These are phyloP conservation scores for Scomber colias DNA, from an alignment of 2,113 vertebrate species.

Conservation along the genomic window DNA sequence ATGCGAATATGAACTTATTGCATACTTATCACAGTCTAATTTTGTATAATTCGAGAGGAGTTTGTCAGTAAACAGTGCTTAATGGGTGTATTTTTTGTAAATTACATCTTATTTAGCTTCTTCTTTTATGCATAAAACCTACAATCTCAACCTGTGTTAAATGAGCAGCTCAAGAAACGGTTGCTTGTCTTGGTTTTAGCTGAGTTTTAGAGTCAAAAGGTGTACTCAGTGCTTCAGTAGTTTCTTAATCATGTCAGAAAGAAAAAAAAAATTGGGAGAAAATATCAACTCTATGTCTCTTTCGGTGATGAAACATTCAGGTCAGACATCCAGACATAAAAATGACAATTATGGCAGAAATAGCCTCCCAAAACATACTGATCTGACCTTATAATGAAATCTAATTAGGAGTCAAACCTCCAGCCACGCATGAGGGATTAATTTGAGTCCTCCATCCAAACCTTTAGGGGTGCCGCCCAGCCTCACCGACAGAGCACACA, in stretches of 20 bases:
- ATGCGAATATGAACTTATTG: not conserved
- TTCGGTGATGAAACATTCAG: conserved; percentile 20
- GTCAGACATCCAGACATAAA: conserved; percentile 10
- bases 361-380: conserved; percentile 34
- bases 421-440: conserved; percentile 44
- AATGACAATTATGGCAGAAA: conserved; percentile 23
- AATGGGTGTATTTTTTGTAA: not conserved
- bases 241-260: conserved; percentile 1
- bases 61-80: not conserved
- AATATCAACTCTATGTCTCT: conserved; percentile 9
- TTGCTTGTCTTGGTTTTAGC: not conserved
- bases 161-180: not conserved
- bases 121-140: too few relatives aligned
- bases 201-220: not conserved
- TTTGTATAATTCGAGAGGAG: not conserved
- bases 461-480: conserved; percentile 26
- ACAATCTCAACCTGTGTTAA: not conserved
- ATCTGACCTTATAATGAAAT: conserved; percentile 53
- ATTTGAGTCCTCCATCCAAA: conserved; percentile 16
- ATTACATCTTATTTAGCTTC: not conserved
- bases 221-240: not conserved
- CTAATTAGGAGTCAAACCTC: conserved; percentile 53
- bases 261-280: not conserved
- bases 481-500: conserved; percentile 11
- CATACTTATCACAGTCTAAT: not conserved